phyloP scores from a whole-genome alignment of 2,113 vertebrate genomes.

The Apeltes quadracus region DNA sequence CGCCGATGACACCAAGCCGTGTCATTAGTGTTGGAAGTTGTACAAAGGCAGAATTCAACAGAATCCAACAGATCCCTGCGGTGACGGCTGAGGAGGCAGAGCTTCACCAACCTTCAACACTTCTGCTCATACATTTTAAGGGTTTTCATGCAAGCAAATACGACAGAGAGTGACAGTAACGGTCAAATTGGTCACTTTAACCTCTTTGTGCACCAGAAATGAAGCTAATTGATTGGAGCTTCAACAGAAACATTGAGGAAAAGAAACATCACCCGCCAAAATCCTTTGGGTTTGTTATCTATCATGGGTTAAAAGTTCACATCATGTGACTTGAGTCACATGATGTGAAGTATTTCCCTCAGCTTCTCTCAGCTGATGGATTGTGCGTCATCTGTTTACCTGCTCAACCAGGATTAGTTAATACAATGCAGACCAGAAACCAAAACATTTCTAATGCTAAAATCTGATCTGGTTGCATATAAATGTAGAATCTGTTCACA shows the following conservation, averaged over 20 bases:
- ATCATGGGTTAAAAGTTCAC: not conserved
- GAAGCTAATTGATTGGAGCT: slow-evolving; percentile 12
- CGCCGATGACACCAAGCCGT: slow-evolving; percentile 34
- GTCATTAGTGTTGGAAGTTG: slow-evolving; percentile 55
- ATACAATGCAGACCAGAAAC: too few species aligned
- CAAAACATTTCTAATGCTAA: too few species aligned
- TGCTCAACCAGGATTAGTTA: too few species aligned
- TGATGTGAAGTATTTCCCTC: too few species aligned
- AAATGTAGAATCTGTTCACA: too few species aligned
- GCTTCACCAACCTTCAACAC: slow-evolving; percentile 9
- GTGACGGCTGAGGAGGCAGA: slow-evolving; percentile 32
- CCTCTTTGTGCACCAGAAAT: not conserved
- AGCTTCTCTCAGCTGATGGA: too few species aligned
- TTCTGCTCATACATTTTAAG: slow-evolving; percentile 16
- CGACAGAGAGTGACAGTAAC: not conserved
- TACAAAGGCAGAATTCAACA: slow-evolving; percentile 25
- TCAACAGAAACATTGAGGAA: not conserved
- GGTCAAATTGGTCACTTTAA: not conserved
- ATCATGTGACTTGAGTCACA: too few species aligned
- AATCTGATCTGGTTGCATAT: too few species aligned
- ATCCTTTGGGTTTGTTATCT: not conserved
- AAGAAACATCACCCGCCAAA: not conserved
- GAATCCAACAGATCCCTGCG: slow-evolving; percentile 46
- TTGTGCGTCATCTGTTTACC: too few species aligned
- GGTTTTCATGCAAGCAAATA: slow-evolving; percentile 15